Conservation (phyloP, 2,113 vertebrate species). For the Himantopus leucocephalus region DNA sequence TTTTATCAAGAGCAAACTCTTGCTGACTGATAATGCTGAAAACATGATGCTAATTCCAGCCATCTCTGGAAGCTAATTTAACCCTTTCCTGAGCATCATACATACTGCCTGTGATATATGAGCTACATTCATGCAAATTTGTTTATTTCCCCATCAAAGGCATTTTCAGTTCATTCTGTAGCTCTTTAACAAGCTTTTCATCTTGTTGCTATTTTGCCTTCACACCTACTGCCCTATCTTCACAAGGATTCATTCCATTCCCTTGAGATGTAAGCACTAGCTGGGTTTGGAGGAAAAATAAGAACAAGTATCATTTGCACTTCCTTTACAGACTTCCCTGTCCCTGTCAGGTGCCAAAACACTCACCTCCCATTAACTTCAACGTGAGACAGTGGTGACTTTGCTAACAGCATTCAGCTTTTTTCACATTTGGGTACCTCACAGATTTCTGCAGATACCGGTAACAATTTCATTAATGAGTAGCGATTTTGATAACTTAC, state of each 20-base stretch:
- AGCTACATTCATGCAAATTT: background rate
- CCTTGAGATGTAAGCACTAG: background rate
- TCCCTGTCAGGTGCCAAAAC: background rate
- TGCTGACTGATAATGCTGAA: slow-evolving; percentile 13
- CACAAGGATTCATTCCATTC: background rate
- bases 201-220: background rate
- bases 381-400: accelerated
- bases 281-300: background rate
- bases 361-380: background rate
- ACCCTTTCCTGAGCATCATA: background rate
- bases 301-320: background rate
- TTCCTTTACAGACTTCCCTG: background rate
- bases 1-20: slow-evolving; percentile 12
- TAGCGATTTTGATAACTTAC: background rate
- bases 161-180: background rate
- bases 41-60: background rate
- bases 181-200: background rate
- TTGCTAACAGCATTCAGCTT: background rate
- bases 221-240: background rate
- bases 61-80: slow-evolving; percentile 4
- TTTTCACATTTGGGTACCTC: background rate
- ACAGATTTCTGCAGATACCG: background rate
- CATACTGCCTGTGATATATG: background rate
- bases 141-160: background rate
- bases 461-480: background rate